Evolutionary conservation across 2,113 vertebrate species (phyloP).

Genomic region (Nothoprocta pentlandii): DNA sequence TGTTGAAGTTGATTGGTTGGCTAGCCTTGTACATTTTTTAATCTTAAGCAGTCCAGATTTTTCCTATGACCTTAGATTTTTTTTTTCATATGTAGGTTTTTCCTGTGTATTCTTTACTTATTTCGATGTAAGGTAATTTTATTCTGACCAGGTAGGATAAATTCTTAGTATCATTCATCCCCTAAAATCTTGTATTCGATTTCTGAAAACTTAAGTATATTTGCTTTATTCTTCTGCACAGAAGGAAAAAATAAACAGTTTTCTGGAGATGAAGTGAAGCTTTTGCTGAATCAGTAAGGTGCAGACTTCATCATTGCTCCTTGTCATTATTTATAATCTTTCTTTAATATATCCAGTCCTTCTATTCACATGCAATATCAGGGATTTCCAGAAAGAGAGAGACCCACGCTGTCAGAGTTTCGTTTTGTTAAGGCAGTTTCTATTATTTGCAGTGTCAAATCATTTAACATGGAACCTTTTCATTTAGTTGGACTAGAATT

Average conservation of each 20-base stretch:
- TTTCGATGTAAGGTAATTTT: background rate
- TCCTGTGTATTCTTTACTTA: background rate
- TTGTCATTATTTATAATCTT: conserved; percentile 5
- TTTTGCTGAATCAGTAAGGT: background rate
- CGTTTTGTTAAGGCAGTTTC: conserved; percentile 17
- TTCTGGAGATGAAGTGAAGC: background rate
- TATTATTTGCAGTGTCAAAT: conserved; percentile 17
- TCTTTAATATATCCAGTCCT: background rate
- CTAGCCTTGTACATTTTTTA: background rate
- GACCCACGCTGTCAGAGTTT: conserved; percentile 10
- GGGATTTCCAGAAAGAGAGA: conserved; percentile 14
- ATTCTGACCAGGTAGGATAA: background rate
- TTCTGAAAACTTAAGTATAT: background rate
- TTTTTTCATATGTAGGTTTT: background rate
- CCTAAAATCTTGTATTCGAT: background rate
- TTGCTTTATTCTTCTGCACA: background rate
- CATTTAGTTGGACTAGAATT: conserved; percentile 22
- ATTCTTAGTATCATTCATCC: background rate
- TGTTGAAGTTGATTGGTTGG: background rate
- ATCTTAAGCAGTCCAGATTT: background rate
- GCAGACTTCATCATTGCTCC: background rate
- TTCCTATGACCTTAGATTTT: background rate
- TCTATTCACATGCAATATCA: background rate
- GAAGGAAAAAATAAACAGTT: background rate
- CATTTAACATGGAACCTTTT: conserved; percentile 11